Conservation (phyloP, 2,888 invertebrate species). For the Megamerina dolium region DNA sequence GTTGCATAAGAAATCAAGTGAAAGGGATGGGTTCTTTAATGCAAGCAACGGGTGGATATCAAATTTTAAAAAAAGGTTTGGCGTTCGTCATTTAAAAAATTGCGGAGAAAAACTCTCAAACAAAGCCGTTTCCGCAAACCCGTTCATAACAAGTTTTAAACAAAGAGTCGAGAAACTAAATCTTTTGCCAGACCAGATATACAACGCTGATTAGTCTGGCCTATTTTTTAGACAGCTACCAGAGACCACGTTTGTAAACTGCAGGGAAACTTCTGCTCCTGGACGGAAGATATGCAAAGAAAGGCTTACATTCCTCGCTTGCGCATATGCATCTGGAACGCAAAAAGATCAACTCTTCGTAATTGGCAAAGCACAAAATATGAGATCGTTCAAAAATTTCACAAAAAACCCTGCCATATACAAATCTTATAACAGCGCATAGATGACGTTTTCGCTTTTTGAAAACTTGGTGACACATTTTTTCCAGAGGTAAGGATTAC, state of each 20-base stretch:
- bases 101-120: conserved; percentile 1
- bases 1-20: neutral
- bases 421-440: too few relatives aligned
- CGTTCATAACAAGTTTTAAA: conserved; percentile 1
- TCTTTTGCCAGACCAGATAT: conserved; percentile 1
- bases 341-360: conserved; percentile 1
- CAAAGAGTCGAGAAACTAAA: too few relatives aligned
- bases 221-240: conserved; percentile 1
- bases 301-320: too few relatives aligned
- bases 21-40: neutral
- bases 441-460: too few relatives aligned
- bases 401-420: too few relatives aligned
- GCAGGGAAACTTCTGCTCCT: neutral
- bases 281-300: conserved; percentile 1
- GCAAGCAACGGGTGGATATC: conserved; percentile 5
- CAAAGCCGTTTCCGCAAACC: neutral
- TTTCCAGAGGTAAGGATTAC: too few relatives aligned
- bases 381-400: too few relatives aligned
- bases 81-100: conserved; percentile 2
- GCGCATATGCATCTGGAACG: too few relatives aligned
- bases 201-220: conserved; percentile 1
- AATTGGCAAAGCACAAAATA: too few relatives aligned
- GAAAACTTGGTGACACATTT: too few relatives aligned
- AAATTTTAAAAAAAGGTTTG: conserved; percentile 3
- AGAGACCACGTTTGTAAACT: neutral